A percentile compares a stretch with the other conserved stretches of the same genome.
These are phyloP conservation scores for Dermatemys mawii DNA, from an alignment of 2,113 vertebrate genomes.

Conservation along the genomic window DNA sequence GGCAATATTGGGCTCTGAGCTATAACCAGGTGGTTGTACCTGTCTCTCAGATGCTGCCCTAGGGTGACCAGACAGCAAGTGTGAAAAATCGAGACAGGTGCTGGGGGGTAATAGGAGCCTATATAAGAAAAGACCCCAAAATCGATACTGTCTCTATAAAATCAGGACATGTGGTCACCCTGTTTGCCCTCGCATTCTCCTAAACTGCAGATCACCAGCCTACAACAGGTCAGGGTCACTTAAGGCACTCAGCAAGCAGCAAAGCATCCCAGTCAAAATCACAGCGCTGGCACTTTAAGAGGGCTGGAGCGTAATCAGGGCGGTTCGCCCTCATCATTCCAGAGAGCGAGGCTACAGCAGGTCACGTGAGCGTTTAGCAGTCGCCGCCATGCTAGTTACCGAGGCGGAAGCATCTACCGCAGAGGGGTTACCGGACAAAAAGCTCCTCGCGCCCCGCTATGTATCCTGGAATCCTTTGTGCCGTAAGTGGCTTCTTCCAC, in stretches of 20 bases:
- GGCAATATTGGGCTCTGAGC: neutral
- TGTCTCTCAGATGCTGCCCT: neutral
- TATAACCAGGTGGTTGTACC: neutral
- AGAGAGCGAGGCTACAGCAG: neutral
- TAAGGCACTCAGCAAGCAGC: neutral
- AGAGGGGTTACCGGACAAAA: neutral
- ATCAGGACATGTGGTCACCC: too few species aligned
- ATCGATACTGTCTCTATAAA: too few species aligned
- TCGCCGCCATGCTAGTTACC: neutral
- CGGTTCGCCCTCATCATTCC: neutral
- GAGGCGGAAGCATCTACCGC: neutral
- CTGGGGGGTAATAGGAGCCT: too few species aligned
- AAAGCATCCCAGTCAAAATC: neutral
- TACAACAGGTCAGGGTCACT: too few species aligned
- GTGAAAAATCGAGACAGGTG: too few species aligned
- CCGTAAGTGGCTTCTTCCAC: accelerated
- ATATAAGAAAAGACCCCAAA: too few species aligned
- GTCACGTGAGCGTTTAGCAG: neutral
- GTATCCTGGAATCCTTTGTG: neutral
- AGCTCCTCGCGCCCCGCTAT: neutral
- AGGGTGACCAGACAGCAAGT: too few species aligned
- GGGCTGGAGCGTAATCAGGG: neutral
- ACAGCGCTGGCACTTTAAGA: neutral
- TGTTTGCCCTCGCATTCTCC: too few species aligned
- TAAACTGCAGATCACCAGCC: neutral